Evolutionary conservation across 92 coral and sea anemone species (phyloP).

Genomic region (Umimayanthus chanpuru): DNA sequence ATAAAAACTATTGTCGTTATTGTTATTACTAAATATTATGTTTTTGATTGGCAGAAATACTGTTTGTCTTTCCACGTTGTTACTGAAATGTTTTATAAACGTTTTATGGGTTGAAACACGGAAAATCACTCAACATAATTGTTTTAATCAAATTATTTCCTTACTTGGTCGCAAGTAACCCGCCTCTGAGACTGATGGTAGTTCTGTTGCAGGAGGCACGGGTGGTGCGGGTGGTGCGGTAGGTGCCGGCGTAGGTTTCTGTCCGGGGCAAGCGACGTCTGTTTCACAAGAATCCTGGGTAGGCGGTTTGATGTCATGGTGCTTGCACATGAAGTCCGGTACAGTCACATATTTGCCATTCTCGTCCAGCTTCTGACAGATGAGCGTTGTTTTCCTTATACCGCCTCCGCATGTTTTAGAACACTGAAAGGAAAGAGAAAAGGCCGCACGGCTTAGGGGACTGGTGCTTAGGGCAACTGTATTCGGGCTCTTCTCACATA

Average conservation of each 20-base stretch:
- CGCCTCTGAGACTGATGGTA: background rate
- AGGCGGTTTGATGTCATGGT: conserved; percentile 5
- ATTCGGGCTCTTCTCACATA: background rate
- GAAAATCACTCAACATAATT: background rate
- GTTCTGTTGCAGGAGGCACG: background rate
- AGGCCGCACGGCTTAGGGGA: background rate
- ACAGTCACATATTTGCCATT: conserved; percentile 2
- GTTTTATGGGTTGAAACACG: background rate
- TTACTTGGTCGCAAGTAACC: conserved; percentile 30
- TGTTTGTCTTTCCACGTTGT: no score
- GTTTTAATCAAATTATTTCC: background rate
- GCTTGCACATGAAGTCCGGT: conserved; percentile 12
- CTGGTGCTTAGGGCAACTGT: background rate
- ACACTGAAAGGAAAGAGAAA: conserved; percentile 4
- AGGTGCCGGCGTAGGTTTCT: background rate
- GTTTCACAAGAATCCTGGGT: conserved; percentile 7
- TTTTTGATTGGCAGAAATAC: no score
- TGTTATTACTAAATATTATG: no score
- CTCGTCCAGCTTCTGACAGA: conserved; percentile 34
- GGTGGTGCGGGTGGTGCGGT: background rate
- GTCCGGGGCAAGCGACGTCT: conserved; percentile 33
- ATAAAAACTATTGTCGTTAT: no score
- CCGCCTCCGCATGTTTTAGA: conserved; percentile 40
- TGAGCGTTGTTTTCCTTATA: background rate
- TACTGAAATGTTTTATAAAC: no score